Conservation (phyloP, 2,888 invertebrate genomes). For the Phrixothrix hirtus region DNA sequence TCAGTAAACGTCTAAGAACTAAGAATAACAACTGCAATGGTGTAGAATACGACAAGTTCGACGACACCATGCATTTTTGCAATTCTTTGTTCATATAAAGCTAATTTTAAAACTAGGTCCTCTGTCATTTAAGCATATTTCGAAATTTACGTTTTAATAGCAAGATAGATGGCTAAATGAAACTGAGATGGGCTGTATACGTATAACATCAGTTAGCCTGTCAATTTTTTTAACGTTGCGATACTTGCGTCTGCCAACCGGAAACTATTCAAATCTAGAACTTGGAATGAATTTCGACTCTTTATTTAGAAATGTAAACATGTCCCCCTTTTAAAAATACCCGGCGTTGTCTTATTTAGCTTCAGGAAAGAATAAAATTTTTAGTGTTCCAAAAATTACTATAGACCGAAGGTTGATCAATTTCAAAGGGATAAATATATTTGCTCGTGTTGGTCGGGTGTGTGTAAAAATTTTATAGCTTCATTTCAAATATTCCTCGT, state of each 20-base stretch:
- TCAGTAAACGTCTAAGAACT: conserved; percentile 24
- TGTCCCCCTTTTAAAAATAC: conserved; percentile 4
- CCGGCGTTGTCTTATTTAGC: not conserved
- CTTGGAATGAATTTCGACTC: conserved; percentile 2
- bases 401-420: not conserved
- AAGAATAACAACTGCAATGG: conserved; percentile 26
- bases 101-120: conserved; percentile 34
- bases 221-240: not conserved
- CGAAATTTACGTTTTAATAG: conserved; percentile 13
- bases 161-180: conserved; percentile 9
- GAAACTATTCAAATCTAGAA: not conserved
- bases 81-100: conserved; percentile 27
- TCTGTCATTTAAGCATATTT: conserved; percentile 13
- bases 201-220: not conserved
- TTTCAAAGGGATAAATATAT: conserved; percentile 6
- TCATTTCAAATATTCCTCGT: conserved; percentile 8
- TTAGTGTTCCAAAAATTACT: conserved; percentile 2
- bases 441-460: not conserved
- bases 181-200: conserved; percentile 1
- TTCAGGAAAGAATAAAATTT: not conserved
- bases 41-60: conserved; percentile 29
- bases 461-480: conserved; percentile 8
- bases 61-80: conserved; percentile 35
- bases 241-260: conserved; percentile 3
- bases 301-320: conserved; percentile 2